These are phyloP conservation scores for Lagopus leucura DNA, from an alignment of 2,113 vertebrate species.

Conservation along the genomic window DNA sequence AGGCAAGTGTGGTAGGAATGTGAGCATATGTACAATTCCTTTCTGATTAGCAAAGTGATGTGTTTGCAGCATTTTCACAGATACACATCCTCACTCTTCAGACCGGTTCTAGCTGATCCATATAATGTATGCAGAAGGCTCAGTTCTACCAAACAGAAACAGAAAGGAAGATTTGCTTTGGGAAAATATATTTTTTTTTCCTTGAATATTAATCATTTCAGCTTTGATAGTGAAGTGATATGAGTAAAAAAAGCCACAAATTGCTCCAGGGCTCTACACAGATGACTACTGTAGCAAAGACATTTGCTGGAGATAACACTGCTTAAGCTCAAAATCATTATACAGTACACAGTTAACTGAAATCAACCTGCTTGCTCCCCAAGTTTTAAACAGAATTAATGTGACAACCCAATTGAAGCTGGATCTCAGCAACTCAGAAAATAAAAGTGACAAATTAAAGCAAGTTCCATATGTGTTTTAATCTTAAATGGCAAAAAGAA, in stretches of 20 bases:
- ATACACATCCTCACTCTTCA: background rate
- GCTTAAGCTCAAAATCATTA: slow-evolving; percentile 64
- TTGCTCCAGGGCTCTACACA: slow-evolving; percentile 63
- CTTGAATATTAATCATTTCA: slow-evolving; percentile 72
- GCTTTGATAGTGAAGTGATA: slow-evolving; percentile 68
- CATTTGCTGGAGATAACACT: slow-evolving; percentile 62
- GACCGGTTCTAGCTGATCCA: slow-evolving; percentile 38
- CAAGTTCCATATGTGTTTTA: slow-evolving; percentile 71
- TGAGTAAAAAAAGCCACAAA: slow-evolving; percentile 51
- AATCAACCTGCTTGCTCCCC: slow-evolving; percentile 48
- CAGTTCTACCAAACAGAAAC: slow-evolving; percentile 55
- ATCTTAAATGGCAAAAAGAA: slow-evolving; percentile 63
- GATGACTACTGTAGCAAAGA: slow-evolving; percentile 64
- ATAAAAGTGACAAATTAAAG: slow-evolving; percentile 70
- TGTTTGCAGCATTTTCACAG: slow-evolving; percentile 25
- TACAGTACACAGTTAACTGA: slow-evolving; percentile 47
- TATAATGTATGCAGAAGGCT: slow-evolving; percentile 55
- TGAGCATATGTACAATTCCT: background rate
- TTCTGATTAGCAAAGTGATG: background rate
- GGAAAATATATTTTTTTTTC: slow-evolving; percentile 41
- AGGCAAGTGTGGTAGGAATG: background rate
- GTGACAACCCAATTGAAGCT: slow-evolving; percentile 50
- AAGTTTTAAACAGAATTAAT: slow-evolving; percentile 68
- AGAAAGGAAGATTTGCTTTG: slow-evolving; percentile 52
- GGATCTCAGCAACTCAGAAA: slow-evolving; percentile 52